Base-by-base conservation (phyloP, 2,113 vertebrate species). In the Corydoras sp. region DNA sequence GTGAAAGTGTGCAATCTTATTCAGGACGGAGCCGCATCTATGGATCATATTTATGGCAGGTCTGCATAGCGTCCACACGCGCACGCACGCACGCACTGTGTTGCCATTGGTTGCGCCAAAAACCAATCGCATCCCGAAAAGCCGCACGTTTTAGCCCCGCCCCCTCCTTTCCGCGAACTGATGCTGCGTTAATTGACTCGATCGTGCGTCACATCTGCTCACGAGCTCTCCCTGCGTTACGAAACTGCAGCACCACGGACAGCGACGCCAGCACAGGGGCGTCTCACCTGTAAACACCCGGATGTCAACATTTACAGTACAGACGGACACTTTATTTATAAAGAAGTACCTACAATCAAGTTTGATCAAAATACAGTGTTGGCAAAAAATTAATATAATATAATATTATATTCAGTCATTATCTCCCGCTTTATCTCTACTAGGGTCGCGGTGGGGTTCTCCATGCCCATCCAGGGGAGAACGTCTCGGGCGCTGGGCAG, bases 231-330 rank as follows among this genome's bases (percentile, higher is more conserved):
- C 15, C n/a, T 43, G 10, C 51, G 31, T 18, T 9, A 6, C 11
- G 13, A 15, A 55, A 31, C 29, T 60, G 11, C 71, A 73, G 56
- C 63, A 73, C 71, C 71, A 66, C 10, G 71, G 71, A 73, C 63
- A 73, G 71, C 71, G 35, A 53, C 71, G 18, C 18, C 18, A 24
- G 18, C 18, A 24, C 18, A 24, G 18, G 18, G 18, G 18, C 43
- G 35, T 43, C 35, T 43, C 2, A 43, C 35, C 35, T 43, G 35
- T 8, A 24, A 24, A 24, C 18, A 24, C 18, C 18, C 18, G 18
- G 18, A 24, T 24, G 18, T 24, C 18, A 24, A 24, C 18, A 24
- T 24, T 24, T 24, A 24, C 18, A 24, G 18, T 24, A 24, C 18
- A 24, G 18, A 24, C 18, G 18, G 18, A 24, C 18, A 24, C 18